phyloP scores from a whole-genome alignment of 2,113 vertebrate species.

The Girardinichthys multiradiatus region DNA sequence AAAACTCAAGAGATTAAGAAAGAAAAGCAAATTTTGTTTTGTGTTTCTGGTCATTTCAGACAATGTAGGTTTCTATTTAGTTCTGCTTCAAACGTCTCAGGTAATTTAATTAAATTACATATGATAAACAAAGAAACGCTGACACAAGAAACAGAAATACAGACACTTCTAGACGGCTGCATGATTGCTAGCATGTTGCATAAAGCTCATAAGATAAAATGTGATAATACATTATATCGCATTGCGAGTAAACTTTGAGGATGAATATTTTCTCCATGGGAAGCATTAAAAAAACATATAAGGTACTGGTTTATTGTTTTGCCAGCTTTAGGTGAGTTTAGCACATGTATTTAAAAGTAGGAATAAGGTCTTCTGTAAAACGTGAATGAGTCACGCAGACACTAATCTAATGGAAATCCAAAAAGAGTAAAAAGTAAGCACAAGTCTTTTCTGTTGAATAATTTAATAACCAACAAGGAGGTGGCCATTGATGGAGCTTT shows the following conservation, averaged over 20 bases:
- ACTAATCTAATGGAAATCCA: slow-evolving; percentile 86
- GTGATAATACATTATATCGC: neutral
- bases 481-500: slow-evolving; percentile 89
- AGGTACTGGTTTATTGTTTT: no score
- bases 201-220: neutral
- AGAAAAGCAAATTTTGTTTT: neutral
- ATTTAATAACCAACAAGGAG: slow-evolving; percentile 87
- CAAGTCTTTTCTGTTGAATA: slow-evolving; percentile 87
- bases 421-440: slow-evolving; percentile 24
- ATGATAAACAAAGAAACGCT: neutral
- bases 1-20: neutral
- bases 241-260: neutral
- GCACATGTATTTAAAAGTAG: no score
- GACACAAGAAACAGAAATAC: neutral
- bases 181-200: neutral
- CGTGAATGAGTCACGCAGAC: slow-evolving; percentile 62
- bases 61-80: neutral
- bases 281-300: neutral
- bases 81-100: no score
- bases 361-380: slow-evolving; percentile 68
- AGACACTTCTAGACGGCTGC: neutral
- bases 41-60: neutral
- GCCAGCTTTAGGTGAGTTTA: no score
- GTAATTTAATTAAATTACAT: neutral
- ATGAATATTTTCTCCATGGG: neutral